Evolutionary conservation across 2,888 invertebrate species (phyloP).

Genomic region (Byasa hedistus): DNA sequence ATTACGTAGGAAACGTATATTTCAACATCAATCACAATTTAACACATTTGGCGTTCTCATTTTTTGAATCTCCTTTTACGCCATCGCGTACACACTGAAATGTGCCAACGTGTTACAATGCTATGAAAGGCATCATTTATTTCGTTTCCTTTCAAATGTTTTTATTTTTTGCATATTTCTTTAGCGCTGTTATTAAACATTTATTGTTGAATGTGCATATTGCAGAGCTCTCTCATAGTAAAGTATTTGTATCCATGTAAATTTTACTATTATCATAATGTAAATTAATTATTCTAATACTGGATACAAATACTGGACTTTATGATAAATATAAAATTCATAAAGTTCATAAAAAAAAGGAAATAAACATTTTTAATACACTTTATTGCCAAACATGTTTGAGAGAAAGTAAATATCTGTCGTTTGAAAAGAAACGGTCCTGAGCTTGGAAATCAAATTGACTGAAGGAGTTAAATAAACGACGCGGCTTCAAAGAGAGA

Average conservation of each 20-base stretch:
- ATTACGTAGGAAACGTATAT: conserved; percentile 10
- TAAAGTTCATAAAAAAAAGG: not conserved
- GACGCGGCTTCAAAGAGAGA: conserved; percentile 21
- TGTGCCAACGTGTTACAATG: conserved; percentile 18
- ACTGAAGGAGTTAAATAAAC: conserved; percentile 20
- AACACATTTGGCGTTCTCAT: conserved; percentile 19
- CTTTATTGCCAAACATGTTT: conserved; percentile 2
- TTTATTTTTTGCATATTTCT: conserved; percentile 3
- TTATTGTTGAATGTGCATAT: not conserved
- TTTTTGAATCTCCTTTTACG: conserved; percentile 21
- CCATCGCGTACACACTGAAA: conserved; percentile 20
- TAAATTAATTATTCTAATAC: not conserved
- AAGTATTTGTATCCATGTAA: not conserved
- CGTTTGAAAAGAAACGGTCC: conserved; percentile 12
- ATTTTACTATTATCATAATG: not conserved
- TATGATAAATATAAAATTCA: too few relatives aligned
- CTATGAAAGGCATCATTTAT: conserved; percentile 20
- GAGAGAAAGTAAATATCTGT: conserved; percentile 10
- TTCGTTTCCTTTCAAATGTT: conserved; percentile 19
- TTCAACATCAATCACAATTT: conserved; percentile 27
- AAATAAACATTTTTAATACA: not conserved
- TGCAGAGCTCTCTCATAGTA: not conserved
- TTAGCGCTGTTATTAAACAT: not conserved
- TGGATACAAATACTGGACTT: too few relatives aligned
- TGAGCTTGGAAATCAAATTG: conserved; percentile 21